A percentile compares a stretch with the other conserved stretches of the same genome.
These are phyloP conservation scores for Pachymerium ferrugineum DNA, from an alignment of 2,888 invertebrate species.

Conservation along the genomic window DNA sequence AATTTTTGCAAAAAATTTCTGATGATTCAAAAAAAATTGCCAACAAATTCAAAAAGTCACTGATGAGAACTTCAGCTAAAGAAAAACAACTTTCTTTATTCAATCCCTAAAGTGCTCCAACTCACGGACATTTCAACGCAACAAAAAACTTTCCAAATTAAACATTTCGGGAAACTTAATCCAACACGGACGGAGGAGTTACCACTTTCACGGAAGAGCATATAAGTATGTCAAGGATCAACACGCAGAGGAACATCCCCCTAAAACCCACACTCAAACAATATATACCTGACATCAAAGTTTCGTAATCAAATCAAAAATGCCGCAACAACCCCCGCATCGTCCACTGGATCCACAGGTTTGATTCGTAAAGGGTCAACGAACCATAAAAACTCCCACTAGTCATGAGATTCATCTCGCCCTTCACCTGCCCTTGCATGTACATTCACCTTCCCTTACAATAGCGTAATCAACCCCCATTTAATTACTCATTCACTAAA, in stretches of 20 bases:
- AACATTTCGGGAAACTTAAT: too few relatives aligned
- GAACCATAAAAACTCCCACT: neutral
- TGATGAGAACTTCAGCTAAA: too few relatives aligned
- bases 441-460: neutral
- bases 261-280: neutral
- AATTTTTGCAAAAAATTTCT: too few relatives aligned
- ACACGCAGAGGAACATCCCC: neutral
- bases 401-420: neutral
- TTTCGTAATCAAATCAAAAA: neutral
- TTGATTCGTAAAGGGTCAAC: neutral
- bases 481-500: too few relatives aligned
- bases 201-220: neutral
- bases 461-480: neutral
- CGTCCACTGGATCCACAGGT: neutral
- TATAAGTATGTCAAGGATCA: neutral
- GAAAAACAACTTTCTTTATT: too few relatives aligned
- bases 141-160: too few relatives aligned
- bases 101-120: too few relatives aligned
- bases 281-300: neutral
- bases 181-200: too few relatives aligned
- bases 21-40: too few relatives aligned
- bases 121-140: too few relatives aligned
- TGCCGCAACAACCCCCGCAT: neutral
- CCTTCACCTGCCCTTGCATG: constrained; percentile 14
- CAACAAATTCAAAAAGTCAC: too few relatives aligned